Conservation (phyloP, 2,797 vertebrate species). For the Pterois miles region DNA sequence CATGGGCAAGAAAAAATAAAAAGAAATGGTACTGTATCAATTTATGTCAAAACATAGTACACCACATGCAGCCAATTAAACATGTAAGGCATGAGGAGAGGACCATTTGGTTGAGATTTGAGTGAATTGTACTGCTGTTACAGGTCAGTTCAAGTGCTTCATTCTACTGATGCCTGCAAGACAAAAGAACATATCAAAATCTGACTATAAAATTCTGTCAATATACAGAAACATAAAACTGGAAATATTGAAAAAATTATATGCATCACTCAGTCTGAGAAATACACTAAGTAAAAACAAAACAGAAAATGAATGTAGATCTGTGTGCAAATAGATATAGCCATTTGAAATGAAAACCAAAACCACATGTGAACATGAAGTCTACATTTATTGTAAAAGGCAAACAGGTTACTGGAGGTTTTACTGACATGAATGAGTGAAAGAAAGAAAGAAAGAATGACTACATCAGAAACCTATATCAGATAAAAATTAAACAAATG, state of each 20-base stretch:
- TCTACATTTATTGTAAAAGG: not conserved
- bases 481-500: not conserved
- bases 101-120: not conserved
- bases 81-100: not conserved
- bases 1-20: not conserved
- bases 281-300: not conserved
- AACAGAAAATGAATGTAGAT: slow-evolving; percentile 14
- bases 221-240: not conserved
- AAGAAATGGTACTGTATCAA: not conserved
- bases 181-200: not conserved
- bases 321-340: not conserved
- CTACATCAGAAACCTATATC: not conserved
- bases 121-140: not conserved
- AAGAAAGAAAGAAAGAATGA: not conserved
- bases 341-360: slow-evolving; percentile 17
- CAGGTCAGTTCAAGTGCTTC: not conserved
- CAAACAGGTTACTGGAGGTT: not conserved
- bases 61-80: not conserved
- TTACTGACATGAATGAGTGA: not conserved
- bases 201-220: not conserved
- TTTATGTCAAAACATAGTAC: not conserved
- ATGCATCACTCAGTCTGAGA: not conserved
- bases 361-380: not conserved
- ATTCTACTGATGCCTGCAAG: not conserved
- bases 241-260: not conserved